phyloP scores from a whole-genome alignment of 1,140 invertebrate species.

The Dreissena polymorpha region DNA sequence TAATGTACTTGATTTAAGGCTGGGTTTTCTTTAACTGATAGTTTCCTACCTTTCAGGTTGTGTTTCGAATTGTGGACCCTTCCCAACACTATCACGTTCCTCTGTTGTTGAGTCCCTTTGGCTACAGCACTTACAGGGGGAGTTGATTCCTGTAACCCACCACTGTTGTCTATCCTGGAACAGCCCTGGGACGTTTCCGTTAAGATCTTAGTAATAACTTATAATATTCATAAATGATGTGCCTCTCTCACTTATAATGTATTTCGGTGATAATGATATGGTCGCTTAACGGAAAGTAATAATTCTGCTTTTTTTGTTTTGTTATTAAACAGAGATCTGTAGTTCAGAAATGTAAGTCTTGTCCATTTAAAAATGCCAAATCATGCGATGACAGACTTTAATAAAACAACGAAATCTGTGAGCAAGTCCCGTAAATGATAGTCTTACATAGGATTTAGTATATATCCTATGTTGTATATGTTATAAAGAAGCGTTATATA shows the following conservation, averaged over 20 bases:
- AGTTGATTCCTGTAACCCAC: slow-evolving; percentile 52
- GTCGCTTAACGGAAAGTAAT: neutral
- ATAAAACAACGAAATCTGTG: no score
- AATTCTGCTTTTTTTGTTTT: neutral
- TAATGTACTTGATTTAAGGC: neutral
- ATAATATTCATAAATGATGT: neutral
- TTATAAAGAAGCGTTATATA: no score
- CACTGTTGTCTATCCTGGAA: no score
- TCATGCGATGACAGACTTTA: no score
- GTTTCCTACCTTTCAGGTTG: slow-evolving; percentile 82
- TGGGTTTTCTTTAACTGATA: neutral
- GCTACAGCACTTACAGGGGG: slow-evolving; percentile 82
- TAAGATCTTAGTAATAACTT: neutral
- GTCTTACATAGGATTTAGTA: no score
- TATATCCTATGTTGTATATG: no score
- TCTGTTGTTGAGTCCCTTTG: slow-evolving; percentile 88
- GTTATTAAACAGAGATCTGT: no score
- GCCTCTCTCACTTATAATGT: neutral
- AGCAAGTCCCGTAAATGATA: no score
- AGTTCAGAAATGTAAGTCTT: no score
- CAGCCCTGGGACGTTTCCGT: neutral
- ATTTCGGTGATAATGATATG: neutral
- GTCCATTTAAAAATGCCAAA: no score
- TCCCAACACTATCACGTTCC: slow-evolving; percentile 89
- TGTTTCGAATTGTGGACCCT: slow-evolving; percentile 87